Base-by-base conservation (phyloP, 2,113 vertebrate genomes). In the Symphodus melops region DNA sequence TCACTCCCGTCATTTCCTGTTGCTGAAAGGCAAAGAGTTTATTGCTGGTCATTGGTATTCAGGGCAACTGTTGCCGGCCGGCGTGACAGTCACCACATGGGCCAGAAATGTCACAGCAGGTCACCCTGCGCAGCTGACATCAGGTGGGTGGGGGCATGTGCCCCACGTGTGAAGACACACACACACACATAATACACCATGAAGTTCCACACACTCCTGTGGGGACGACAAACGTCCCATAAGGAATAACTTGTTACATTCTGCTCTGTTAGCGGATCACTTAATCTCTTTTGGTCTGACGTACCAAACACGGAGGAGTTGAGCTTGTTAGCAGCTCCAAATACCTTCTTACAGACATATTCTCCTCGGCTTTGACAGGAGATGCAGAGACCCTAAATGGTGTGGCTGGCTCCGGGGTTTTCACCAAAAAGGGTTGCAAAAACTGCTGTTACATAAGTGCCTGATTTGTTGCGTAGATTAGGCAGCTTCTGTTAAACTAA, bases 101-200 rank as follows among this genome's bases (percentile, higher is more conserved):
- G 51, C 85, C 69, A 48, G 86, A 76, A 91, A 93, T 91, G 88
- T 87, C 75, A 66, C 70, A 4, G 70, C 84, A 88, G 89, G 92
- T 91, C 89, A 89, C 80, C 87, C 81, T 73, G 56, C 86, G 77
- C 92, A 92, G 91, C 92, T 93, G 91, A 91, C 88, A 48, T 44
- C 4, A 33, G 28, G 28, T 4, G 42, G 42, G 2, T 4, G 64
- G 63, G 77, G 81, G 84, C 69, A 81, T 87, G 71, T 44, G 42
- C 19, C 46, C 68, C 86, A 86, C 57, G 52, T 68, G 33, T 19
- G 16, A 16, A 48, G 36, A 1, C 58, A 33, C 58, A 64, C 69
- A 28, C 51, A 28, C 51, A 49, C 55, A 28, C 57, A 39, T 2
- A 41, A 75, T 25, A 21, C 53, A 65, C 21, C 12, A 64, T 77